These are phyloP conservation scores for Brachirus orientalis DNA, from an alignment of 2,113 vertebrate species.

Conservation along the genomic window DNA sequence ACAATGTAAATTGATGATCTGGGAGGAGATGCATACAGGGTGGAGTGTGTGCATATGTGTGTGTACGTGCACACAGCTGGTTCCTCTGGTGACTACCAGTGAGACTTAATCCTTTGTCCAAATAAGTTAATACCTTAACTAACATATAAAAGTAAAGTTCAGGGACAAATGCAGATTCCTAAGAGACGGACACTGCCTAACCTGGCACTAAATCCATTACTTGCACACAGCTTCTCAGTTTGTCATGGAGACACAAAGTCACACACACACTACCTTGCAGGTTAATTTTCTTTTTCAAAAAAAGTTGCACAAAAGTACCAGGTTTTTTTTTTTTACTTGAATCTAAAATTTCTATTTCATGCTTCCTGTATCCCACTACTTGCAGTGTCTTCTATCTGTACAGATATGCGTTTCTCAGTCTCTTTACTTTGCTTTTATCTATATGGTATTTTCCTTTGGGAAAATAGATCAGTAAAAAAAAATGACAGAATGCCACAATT, in stretches of 20 bases:
- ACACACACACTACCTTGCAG: constrained; percentile 1
- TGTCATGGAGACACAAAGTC: constrained; percentile 33
- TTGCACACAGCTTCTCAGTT: constrained; percentile 55
- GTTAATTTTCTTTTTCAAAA: background rate
- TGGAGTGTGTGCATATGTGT: constrained; percentile 22
- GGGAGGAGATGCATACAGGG: constrained; percentile 6
- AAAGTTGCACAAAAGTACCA: background rate
- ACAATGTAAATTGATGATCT: constrained; percentile 3
- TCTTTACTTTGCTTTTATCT: constrained; percentile 35
- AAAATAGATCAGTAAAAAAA: constrained; percentile 52
- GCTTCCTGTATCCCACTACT: background rate
- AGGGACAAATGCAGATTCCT: constrained; percentile 73
- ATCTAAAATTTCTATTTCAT: background rate
- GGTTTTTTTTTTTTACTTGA: constrained; percentile 8
- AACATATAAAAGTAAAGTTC: constrained; percentile 79
- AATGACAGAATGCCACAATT: constrained; percentile 58
- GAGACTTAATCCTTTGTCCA: constrained; percentile 68
- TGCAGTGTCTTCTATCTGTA: background rate
- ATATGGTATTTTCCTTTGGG: constrained; percentile 49
- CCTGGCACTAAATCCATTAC: constrained; percentile 70
- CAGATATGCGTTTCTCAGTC: too few relatives aligned
- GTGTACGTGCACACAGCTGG: constrained; percentile 1
- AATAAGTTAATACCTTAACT: constrained; percentile 76
- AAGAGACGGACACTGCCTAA: constrained; percentile 47
- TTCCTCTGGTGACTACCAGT: constrained; percentile 54